Evolutionary conservation across 30 jellyfish, hydroid and myxozoan genomes (phyloP), one percentile per base, ranked within the genome.

Genomic region (Pseudorhiza aurosa): DNA sequence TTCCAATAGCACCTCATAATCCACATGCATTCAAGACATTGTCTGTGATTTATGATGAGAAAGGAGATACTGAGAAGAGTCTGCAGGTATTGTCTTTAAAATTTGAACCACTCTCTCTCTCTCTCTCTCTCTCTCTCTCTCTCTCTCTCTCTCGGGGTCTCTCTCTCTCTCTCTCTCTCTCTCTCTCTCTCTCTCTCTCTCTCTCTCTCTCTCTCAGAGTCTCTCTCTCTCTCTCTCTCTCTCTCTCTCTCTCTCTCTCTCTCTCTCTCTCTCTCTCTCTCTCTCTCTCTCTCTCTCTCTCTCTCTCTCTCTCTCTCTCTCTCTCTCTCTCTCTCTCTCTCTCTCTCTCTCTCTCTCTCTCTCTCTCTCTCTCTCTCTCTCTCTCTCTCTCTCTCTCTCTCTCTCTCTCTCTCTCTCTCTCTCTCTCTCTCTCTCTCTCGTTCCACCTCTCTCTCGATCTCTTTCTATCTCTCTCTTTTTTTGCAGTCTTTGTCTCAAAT

Each of bases 1-100:
- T 33, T 27, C 68, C 31, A 33, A 1, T 30, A 90, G 97, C 89
- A 31, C 96, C 97, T 24, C 82, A 79, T 9, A 90, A 85, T 65
- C 95, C 92, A 6, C 87, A 72, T 46, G 95, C 97, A 0, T 90
- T 90, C 69, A 82, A 77, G 42, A 90, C 97, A 11, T 49, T 90
- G 31, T 86, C 97, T 11, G 77, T 90, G 19, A 90, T 90, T 65
- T 75, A 90, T 39, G 97, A 90, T 21, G 97, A 90, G 49, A 81
- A 76, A 36, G 97, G 96, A 8, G 87, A 90, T 37, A 69, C 87
- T 15, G 96, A 75, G 40, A 77, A 83, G 75, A 74, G 96, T 32
- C 36, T 90, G 60, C 97, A 90, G 91, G 97, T 90, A 50, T 21
- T 27, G 9, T 8, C 24, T 40, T 19, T n/a, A n/a, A n/a, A n/a